Evolutionary conservation across 2,797 vertebrate genomes (phyloP).

Genomic region (Scarus forsteni): DNA sequence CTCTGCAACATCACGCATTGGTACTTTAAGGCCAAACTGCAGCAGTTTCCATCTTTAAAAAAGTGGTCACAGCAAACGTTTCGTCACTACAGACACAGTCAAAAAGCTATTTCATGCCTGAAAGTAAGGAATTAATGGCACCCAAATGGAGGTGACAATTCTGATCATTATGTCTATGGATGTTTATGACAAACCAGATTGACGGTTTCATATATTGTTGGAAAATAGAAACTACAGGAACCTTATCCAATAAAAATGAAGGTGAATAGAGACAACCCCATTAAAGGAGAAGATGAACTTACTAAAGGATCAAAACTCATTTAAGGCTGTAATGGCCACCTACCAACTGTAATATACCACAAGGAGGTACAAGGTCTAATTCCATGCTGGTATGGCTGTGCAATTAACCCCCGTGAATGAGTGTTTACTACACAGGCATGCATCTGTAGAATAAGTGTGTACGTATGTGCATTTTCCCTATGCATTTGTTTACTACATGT

Average conservation of each 20-base stretch:
- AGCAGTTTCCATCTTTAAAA: too few species aligned
- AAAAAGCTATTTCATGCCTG: too few species aligned
- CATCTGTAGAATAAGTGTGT: not conserved
- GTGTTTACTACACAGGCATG: slow-evolving; percentile 29
- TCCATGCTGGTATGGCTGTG: slow-evolving; percentile 34
- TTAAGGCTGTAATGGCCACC: slow-evolving; percentile 35
- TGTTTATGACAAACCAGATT: too few species aligned
- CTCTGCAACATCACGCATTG: too few species aligned
- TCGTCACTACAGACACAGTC: too few species aligned
- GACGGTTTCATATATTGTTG: too few species aligned
- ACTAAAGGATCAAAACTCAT: slow-evolving; percentile 51
- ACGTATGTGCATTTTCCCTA: slow-evolving; percentile 3
- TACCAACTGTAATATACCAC: slow-evolving; percentile 27
- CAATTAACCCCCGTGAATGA: slow-evolving; percentile 49
- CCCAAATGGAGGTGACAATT: too few species aligned
- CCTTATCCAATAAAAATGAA: slow-evolving; percentile 31
- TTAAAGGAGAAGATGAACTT: slow-evolving; percentile 24
- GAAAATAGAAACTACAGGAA: not conserved
- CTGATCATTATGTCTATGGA: too few species aligned
- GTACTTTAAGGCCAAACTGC: too few species aligned
- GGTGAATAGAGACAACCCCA: slow-evolving; percentile 19
- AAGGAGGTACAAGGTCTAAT: slow-evolving; percentile 36
- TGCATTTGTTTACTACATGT: slow-evolving; percentile 45
- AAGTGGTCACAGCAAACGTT: too few species aligned
- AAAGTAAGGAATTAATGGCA: too few species aligned